Conservation (phyloP, 2,113 vertebrate genomes). For the Rana temporaria region DNA sequence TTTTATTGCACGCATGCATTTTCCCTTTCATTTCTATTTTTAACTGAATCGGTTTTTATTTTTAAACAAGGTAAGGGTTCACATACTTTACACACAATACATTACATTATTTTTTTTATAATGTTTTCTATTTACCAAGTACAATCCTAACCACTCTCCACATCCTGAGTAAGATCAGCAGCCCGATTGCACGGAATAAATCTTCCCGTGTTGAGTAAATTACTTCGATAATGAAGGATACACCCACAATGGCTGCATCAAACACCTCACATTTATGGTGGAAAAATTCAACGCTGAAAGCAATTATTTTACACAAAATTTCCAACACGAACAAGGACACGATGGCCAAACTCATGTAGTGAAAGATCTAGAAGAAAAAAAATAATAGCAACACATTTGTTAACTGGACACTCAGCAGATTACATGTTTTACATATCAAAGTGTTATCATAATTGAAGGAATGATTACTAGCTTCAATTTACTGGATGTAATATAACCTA, state of each 20-base stretch:
- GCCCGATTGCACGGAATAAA: constrained; percentile 83
- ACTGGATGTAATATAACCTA: too few species aligned
- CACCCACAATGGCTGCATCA: constrained; percentile 82
- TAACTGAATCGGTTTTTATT: too few species aligned
- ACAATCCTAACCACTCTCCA: constrained; percentile 96
- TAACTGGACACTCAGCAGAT: too few species aligned
- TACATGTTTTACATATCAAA: too few species aligned
- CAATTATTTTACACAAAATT: constrained; percentile 83
- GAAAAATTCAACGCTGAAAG: constrained; percentile 89
- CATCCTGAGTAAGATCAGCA: constrained; percentile 91
- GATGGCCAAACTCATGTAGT: constrained; percentile 87
- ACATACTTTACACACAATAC: too few species aligned
- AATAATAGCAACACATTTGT: not conserved
- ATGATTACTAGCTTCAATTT: too few species aligned
- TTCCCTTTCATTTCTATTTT: too few species aligned
- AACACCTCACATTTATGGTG: constrained; percentile 95
- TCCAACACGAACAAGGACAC: constrained; percentile 91
- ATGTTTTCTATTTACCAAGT: constrained; percentile 76
- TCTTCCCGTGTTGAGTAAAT: constrained; percentile 83
- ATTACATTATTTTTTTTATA: not conserved
- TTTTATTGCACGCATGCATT: too few species aligned
- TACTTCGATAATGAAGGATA: constrained; percentile 90
- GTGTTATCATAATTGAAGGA: too few species aligned
- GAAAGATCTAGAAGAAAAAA: constrained; percentile 81
- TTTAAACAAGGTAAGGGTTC: too few species aligned